Evolutionary conservation across 92 coral and sea anemone genomes (phyloP).

Genomic region (Epizoanthus stellaris): DNA sequence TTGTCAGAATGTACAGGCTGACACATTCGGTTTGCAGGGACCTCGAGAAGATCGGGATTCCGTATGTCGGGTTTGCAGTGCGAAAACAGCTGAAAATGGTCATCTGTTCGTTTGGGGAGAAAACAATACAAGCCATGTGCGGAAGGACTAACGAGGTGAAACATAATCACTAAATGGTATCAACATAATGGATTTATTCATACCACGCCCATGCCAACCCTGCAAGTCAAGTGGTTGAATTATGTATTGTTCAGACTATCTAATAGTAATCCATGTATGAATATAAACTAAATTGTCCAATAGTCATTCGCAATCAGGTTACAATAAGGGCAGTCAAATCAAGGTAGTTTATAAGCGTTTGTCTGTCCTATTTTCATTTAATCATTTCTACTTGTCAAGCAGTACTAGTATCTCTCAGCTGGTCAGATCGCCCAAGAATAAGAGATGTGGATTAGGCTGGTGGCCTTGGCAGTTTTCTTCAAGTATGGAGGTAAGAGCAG

Average conservation of each 20-base stretch:
- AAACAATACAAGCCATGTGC: no score
- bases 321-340: neutral
- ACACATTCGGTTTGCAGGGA: no score
- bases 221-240: neutral
- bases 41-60: no score
- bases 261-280: neutral
- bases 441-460: conserved; percentile 11
- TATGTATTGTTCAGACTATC: neutral
- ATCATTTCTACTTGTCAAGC: neutral
- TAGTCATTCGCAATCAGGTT: neutral
- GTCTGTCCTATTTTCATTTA: neutral
- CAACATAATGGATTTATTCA: no score
- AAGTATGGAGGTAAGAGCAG: neutral
- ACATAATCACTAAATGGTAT: no score
- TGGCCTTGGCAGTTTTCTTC: neutral
- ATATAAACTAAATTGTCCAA: neutral
- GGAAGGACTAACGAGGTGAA: no score
- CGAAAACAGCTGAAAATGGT: no score
- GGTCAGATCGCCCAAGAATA: neutral
- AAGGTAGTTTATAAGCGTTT: neutral
- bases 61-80: no score
- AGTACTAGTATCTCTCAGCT: neutral
- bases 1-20: no score
- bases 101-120: no score
- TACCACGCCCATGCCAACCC: no score